Base-by-base conservation (phyloP, 2,888 invertebrate genomes). In the Biston betularia region DNA sequence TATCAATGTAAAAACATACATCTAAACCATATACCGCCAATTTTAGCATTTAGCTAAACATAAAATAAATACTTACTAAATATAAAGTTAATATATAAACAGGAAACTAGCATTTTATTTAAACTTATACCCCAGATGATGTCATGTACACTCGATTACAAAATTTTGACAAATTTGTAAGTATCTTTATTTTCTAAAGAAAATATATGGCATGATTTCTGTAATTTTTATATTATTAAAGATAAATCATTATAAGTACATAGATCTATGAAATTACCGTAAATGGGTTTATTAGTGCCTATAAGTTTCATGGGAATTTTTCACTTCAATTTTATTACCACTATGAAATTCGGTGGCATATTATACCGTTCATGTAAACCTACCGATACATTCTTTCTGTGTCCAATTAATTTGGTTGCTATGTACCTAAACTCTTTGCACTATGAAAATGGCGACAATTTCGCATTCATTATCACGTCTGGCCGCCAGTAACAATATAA, bases 101-200 rank as follows among this genome's bases (percentile, higher is more conserved):
- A 85, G 82, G 82, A 88, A 88, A 88, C 88, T 86, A 85, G 87
- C 83, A 86, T 88, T 88, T 85, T 87, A 88, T 87, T 88, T 84
- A 83, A 79, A 80, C 81, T 84, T 83, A 79, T 80, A 86, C 81
- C 82, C 83, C 81, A 83, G 81, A 85, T 89, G 89, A 89, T 87
- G 88, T 88, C 88, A 89, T 83, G 85, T 87, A 88, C 78, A 76
- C 45, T 80, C 84, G 74, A 53, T 12, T 50, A 76, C 78, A 84
- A 77, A 84, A 80, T 56, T 50, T 40, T 50, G 45, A 52, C 9
- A 57, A 2, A 69, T 63, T 72, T 72, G 69, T 38, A 38, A 38
- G 0, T 72, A 64, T 6, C 4, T 46, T 46, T 46, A n/a, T 46
- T 73, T 73, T 69, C 55, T 63, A 65, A 55, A 9, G 0, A 38